Evolutionary conservation across 2,113 vertebrate species (phyloP).

Genomic region (Hymenochirus boettgeri): DNA sequence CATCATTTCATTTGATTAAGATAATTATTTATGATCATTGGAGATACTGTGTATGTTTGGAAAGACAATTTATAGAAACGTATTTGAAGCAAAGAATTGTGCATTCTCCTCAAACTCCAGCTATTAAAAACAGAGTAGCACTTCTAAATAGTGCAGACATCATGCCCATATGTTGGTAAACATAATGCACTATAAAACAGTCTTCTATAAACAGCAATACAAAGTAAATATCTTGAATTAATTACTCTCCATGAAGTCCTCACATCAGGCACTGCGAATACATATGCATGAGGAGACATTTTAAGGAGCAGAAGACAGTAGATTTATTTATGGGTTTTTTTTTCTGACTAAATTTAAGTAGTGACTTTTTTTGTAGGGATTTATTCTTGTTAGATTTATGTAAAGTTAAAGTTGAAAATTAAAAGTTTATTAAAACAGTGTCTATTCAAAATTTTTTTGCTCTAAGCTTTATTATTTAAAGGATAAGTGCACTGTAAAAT

Average conservation of each 20-base stretch:
- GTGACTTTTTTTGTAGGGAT: too few species aligned
- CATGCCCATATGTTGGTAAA: constrained; percentile 41
- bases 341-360: not conserved
- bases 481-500: too few species aligned
- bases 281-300: constrained; percentile 31
- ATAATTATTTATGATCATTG: constrained; percentile 41
- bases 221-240: constrained; percentile 43
- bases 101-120: constrained; percentile 30
- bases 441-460: too few species aligned
- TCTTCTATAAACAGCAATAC: constrained; percentile 32
- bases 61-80: constrained; percentile 34
- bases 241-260: constrained; percentile 36
- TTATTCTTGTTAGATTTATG: too few species aligned
- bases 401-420: too few species aligned
- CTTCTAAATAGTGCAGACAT: constrained; percentile 34
- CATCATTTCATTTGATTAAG: constrained; percentile 37
- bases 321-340: not conserved
- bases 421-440: too few species aligned
- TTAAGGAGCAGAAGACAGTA: not conserved
- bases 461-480: too few species aligned
- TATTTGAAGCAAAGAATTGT: constrained; percentile 39
- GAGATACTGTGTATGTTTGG: constrained; percentile 31
- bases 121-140: constrained; percentile 38
- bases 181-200: constrained; percentile 41
- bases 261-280: constrained; percentile 20